Evolutionary conservation across 2,888 invertebrate species (phyloP), one percentile per base, ranked within the genome.

Genomic region (Sphaerophoria taeniata): DNA sequence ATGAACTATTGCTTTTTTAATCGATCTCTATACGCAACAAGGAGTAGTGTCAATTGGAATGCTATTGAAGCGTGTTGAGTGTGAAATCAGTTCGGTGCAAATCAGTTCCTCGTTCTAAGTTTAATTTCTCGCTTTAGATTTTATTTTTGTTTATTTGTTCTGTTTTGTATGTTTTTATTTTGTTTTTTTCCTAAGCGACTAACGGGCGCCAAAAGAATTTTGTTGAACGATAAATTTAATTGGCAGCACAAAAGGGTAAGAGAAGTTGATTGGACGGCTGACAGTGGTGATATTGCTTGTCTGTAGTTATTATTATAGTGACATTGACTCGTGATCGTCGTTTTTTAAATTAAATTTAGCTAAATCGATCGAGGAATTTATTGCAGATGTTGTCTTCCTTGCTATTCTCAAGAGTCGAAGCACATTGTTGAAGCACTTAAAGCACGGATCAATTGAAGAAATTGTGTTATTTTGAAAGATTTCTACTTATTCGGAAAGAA

Each of bases 1-100:
- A n/a, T 71, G 82, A 83, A 79, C 79, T 79, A 53, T 73, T 45
- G 60, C 82, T 76, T 71, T 71, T 53, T 71, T 74, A 70, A 51
- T 45, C 80, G 70, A 61, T 58, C 58, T 45, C 33, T 36, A 60
- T 49, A 53, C 45, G 33, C 45, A 34, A 53, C 47, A 24, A 24
- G 24, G 65, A 31, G 3, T 43, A 74, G 71, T 67, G 33, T 55
- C 33, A 9, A 75, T 79, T 71, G 79, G 60, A 74, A 78, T 74
- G 63, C 3, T n/a, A 24, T 36, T 43, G 33, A 24, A 39, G 73
- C 56, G 31, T 31, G 14, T 14, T n/a, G 49, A 49, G 9, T 14
- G 4, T 34, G 5, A 31, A 63, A 5, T 24, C 24, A n/a, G n/a
- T n/a, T n/a, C 47, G 7, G 9, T 47, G 63, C 36, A 43, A 12